Percentiles rank a stretch among this genome's conserved stretches.
Evolutionary conservation across 2,113 vertebrate genomes (phyloP).

Genomic region (Platysternon megacephalum): DNA sequence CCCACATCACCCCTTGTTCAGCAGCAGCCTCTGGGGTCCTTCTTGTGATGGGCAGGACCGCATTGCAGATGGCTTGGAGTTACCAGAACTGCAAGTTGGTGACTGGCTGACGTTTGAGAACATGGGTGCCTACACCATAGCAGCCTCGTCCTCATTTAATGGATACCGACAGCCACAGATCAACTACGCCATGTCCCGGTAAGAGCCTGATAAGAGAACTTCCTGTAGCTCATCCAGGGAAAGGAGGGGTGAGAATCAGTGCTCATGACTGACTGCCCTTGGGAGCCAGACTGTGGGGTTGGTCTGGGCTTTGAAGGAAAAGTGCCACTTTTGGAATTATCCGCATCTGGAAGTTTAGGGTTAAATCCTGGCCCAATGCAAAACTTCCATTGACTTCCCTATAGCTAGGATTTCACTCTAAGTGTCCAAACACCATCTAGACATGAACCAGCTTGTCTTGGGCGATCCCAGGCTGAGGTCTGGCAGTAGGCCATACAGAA

Average conservation of each 20-base stretch:
- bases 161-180: slow-evolving; percentile 6
- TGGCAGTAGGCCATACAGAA: rapidly evolving
- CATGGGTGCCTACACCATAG: slow-evolving; percentile 80
- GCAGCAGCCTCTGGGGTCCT: slow-evolving; percentile 79
- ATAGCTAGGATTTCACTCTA: rapidly evolving
- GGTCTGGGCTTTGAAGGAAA: background rate
- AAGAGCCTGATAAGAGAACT: slow-evolving; percentile 78
- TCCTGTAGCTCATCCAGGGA: background rate
- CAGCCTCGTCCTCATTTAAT: background rate
- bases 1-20: slow-evolving; percentile 52
- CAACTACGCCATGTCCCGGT: slow-evolving; percentile 79
- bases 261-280: rapidly evolving
- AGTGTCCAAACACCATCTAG: rapidly evolving
- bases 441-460: rapidly evolving
- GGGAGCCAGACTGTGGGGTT: background rate
- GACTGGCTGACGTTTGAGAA: slow-evolving; percentile 84
- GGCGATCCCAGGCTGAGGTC: background rate
- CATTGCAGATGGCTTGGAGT: slow-evolving; percentile 69
- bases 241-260: rapidly evolving
- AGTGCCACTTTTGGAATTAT: rapidly evolving
- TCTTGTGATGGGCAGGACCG: background rate
- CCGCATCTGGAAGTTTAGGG: background rate
- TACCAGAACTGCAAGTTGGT: slow-evolving; percentile 76
- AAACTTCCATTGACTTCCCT: background rate
- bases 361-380: background rate